phyloP scores from a whole-genome alignment of 1,140 invertebrate species.

The Pentalonia nigronervosa region DNA sequence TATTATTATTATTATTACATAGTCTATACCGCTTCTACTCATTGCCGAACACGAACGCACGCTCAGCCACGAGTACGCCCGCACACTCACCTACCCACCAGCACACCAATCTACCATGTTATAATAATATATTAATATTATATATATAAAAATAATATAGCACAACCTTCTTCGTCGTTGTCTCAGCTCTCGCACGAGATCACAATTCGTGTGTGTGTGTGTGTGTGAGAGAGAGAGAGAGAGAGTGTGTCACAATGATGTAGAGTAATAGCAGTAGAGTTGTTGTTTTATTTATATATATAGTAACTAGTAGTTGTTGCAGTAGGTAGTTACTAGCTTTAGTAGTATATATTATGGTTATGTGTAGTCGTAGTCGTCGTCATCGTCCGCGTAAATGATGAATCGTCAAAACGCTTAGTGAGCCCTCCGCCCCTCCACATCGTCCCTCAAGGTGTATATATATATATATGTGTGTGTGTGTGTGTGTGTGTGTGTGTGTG shows the following conservation, averaged over 20 bases:
- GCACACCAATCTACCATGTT: background rate
- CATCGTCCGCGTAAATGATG: background rate
- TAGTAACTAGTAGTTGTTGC: background rate
- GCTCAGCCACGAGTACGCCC: no score
- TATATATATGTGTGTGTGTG: background rate
- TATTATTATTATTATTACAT: no score
- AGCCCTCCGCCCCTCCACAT: background rate
- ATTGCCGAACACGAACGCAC: background rate
- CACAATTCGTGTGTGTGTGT: background rate
- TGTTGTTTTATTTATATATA: background rate
- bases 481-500: no score
- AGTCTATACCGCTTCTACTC: background rate
- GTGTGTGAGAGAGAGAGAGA: no score
- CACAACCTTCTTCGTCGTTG: background rate
- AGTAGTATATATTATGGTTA: background rate
- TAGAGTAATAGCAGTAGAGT: background rate
- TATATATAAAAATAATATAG: background rate
- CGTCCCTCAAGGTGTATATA: background rate
- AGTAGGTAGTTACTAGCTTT: background rate
- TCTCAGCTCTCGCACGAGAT: no score
- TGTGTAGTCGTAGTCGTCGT: background rate
- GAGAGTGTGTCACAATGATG: background rate
- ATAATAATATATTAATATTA: background rate
- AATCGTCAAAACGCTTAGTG: background rate
- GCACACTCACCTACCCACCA: background rate